Percentiles rank a stretch among this genome's conserved stretches.
These are phyloP conservation scores for Sarcophaga subvicina DNA, from an alignment of 2,888 invertebrate genomes.

Conservation along the genomic window DNA sequence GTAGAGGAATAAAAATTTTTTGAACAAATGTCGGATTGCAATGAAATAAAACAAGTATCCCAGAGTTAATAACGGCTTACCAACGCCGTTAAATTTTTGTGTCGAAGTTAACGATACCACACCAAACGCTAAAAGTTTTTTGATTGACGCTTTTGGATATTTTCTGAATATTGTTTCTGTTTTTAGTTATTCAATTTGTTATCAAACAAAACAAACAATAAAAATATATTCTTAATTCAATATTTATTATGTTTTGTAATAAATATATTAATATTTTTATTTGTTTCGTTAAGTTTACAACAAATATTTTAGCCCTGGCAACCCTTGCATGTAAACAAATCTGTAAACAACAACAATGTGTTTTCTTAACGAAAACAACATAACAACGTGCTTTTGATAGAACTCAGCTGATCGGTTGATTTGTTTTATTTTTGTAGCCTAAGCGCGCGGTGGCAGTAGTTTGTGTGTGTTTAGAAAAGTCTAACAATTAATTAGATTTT, in stretches of 20 bases:
- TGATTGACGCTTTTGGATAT: too few species aligned
- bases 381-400: conserved; percentile 50
- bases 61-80: background rate
- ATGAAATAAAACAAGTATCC: background rate
- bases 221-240: too few species aligned
- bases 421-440: conserved; percentile 6
- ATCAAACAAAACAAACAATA: too few species aligned
- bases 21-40: conserved; percentile 50
- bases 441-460: background rate
- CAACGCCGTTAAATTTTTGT: background rate
- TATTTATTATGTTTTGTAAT: too few species aligned
- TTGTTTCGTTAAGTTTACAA: conserved; percentile 4
- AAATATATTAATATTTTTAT: too few species aligned
- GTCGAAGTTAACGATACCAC: background rate
- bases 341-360: conserved; percentile 18
- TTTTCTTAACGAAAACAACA: conserved; percentile 54
- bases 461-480: conserved; percentile 8
- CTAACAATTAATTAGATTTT: conserved; percentile 8
- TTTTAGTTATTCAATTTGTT: too few species aligned
- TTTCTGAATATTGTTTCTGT: too few species aligned
- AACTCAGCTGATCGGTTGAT: conserved; percentile 36
- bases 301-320: background rate
- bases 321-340: conserved; percentile 19
- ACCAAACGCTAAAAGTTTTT: too few species aligned
- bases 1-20: conserved; percentile 44